phyloP scores from a whole-genome alignment of 1,140 invertebrate genomes.

The Dendrolimus punctatus region DNA sequence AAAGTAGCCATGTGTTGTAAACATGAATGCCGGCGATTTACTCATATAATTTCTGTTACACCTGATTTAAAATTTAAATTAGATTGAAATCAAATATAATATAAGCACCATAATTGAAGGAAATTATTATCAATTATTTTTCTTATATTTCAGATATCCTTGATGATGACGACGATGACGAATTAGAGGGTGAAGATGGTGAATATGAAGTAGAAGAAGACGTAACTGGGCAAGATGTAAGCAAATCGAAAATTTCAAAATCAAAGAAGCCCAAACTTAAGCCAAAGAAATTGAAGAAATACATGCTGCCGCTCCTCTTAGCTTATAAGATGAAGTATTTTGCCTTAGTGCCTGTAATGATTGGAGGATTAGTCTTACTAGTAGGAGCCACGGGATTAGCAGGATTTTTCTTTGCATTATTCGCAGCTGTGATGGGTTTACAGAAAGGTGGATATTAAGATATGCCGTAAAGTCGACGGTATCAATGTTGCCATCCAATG shows the following conservation, averaged over 20 bases:
- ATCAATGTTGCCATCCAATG: slow-evolving; percentile 54
- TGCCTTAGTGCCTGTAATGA: slow-evolving; percentile 81
- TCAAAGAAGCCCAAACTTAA: slow-evolving; percentile 49
- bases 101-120: too few species aligned
- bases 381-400: slow-evolving; percentile 83
- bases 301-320: slow-evolving; percentile 81
- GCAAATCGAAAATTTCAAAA: slow-evolving; percentile 26
- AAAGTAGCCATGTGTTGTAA: neutral
- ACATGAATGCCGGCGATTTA: neutral
- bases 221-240: slow-evolving; percentile 18
- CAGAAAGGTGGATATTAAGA: slow-evolving; percentile 58
- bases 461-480: slow-evolving; percentile 42
- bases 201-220: slow-evolving; percentile 36
- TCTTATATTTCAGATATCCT: slow-evolving; percentile 58
- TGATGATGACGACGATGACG: slow-evolving; percentile 43
- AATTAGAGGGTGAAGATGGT: slow-evolving; percentile 40
- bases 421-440: slow-evolving; percentile 76
- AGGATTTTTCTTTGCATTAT: slow-evolving; percentile 89
- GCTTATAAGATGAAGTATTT: slow-evolving; percentile 89
- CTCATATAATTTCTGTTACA: slow-evolving; percentile 5
- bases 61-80: slow-evolving; percentile 5
- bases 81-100: too few species aligned
- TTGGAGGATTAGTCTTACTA: slow-evolving; percentile 81
- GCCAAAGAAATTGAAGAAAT: slow-evolving; percentile 78
- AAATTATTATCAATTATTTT: too few species aligned